Evolutionary conservation across 2,113 vertebrate species (phyloP), one percentile per base, ranked within the genome.

Genomic region (Chionomys nivalis): DNA sequence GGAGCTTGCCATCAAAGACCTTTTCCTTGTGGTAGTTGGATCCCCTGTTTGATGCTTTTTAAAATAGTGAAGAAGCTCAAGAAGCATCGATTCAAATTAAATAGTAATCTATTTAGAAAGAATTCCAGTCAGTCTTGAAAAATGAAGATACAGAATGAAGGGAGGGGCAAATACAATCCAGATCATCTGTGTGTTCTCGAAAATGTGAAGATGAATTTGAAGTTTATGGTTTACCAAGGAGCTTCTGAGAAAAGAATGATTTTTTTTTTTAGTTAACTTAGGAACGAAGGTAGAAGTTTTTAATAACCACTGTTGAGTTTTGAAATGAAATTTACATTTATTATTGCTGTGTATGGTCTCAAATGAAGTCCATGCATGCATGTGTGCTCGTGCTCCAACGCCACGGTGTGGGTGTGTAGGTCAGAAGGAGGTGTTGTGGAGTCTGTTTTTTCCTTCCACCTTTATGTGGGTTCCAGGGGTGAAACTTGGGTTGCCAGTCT

Each of bases 21-120:
- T 98, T 33, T 99, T 99, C 88, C 98, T 99, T 65, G 99, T 99
- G 44, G 99, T 99, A 49, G 99, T 99, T 99, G 90, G 99, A 99
- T 77, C 99, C 99, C 44, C 97, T 99, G 95, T 99, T 99, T 92
- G 99, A 99, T 52, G 99, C 99, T 33, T 99, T 99, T 95, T 99
- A 99, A 4, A 99, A 99, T 76, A 99, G 99, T 14, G 96, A 98
- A 79, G 99, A 99, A 98, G 99, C 99, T 0, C 99, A 99, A 98
- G 98, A 89, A 10, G 99, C 99, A 0, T 99, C 99, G 0, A 93
- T 98, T 94, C 98, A 98, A 97, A 99, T 99, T 96, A 98, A 98
- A 73, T 97, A 99, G 93, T 98, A 99, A 44, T 96, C 98, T 66
- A 95, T 98, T 21, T 98, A 99, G 68, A 99, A 99, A 97, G 98